phyloP scores from a whole-genome alignment of 2,888 invertebrate species.

The Sisyra nigra region DNA sequence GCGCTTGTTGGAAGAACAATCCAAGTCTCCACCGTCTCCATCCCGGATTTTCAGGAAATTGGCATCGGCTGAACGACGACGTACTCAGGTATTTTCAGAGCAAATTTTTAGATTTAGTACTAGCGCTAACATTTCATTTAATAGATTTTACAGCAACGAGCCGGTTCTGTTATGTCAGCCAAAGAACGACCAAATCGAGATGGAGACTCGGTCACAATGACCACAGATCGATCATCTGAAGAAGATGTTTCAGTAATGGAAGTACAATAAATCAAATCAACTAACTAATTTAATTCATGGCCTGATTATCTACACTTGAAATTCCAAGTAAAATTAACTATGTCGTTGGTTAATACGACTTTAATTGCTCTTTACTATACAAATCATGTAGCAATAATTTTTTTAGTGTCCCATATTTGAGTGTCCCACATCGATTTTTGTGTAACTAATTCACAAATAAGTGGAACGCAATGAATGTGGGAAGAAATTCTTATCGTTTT shows the following conservation, averaged over 20 bases:
- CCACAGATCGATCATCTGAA: background rate
- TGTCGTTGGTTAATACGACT: no score
- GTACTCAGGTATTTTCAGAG: background rate
- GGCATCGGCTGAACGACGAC: constrained; percentile 6
- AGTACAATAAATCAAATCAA: background rate
- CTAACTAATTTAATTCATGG: no score
- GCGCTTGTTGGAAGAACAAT: constrained; percentile 1
- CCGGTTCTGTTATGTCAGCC: constrained; percentile 1
- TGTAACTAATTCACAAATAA: no score
- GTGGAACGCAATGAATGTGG: no score
- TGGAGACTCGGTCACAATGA: background rate
- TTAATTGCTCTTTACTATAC: no score
- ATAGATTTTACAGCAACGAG: constrained; percentile 6
- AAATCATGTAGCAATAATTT: no score
- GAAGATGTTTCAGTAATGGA: background rate
- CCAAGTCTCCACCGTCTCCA: constrained; percentile 4
- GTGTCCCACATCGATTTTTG: no score
- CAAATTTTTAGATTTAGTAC: background rate
- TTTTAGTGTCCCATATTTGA: no score
- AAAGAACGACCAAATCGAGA: background rate
- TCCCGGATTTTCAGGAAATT: constrained; percentile 4
- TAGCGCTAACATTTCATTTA: background rate
- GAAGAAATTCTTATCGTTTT: no score
- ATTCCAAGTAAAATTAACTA: no score
- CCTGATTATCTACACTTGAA: no score